These are phyloP conservation scores for Prionchulus punctatus DNA, from an alignment of 2,888 invertebrate genomes.

Conservation along the genomic window DNA sequence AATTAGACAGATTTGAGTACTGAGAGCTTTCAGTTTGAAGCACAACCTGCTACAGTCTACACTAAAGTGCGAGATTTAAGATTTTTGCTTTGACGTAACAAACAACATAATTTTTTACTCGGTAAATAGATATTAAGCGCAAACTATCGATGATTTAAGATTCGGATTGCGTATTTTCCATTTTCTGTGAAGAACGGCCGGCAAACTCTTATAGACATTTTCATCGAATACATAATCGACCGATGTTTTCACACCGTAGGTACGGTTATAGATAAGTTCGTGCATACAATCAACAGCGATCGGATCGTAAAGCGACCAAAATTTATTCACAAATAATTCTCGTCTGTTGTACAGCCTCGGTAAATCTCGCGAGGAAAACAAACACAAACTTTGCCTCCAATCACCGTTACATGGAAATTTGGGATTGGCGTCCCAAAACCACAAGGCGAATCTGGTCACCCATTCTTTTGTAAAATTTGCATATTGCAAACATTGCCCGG, in stretches of 20 bases:
- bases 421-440: not conserved
- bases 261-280: not conserved
- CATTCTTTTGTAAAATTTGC: not conserved
- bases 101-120: no score
- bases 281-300: not conserved
- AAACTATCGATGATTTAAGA: no score
- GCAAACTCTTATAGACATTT: not conserved
- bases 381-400: not conserved
- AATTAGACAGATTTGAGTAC: no score
- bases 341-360: not conserved
- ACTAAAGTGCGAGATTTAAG: no score
- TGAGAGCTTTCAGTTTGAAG: no score
- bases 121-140: no score
- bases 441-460: not conserved
- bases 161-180: no score
- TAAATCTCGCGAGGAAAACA: not conserved
- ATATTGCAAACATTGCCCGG: not conserved
- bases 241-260: not conserved
- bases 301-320: not conserved
- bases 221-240: not conserved
- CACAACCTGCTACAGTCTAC: no score
- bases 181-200: not conserved
- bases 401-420: not conserved
- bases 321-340: not conserved
- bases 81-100: no score